Base-by-base conservation (phyloP, 2,797 vertebrate species). In the Galaxias olidus region DNA sequence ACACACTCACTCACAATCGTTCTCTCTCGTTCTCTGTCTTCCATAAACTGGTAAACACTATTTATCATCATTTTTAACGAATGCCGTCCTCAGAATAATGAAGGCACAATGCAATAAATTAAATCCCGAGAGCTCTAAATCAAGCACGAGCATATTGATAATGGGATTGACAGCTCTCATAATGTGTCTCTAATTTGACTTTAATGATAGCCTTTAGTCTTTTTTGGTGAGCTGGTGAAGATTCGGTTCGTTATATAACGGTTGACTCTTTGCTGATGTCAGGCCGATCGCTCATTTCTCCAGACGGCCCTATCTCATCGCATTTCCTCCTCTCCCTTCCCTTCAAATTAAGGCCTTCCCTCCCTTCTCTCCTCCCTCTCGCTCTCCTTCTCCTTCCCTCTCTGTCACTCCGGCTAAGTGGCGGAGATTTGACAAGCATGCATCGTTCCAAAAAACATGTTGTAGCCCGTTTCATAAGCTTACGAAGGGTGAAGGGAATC, bases 391-490 rank as follows among this genome's bases (percentile, higher is more conserved):
- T 71, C 71, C 57, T 43, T 46, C 59, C n/a, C 18, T 30, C 64
- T 88, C 91, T 93, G 93, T 93, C 93, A 93, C 89, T 95, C 93
- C 93, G 92, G 91, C 89, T 84, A 87, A 93, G 89, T 65, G 86
- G 89, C 90, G 92, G 91, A 91, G 6, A 6, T 30, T 91, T 84
- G 85, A 88, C 63, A 65, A 87, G 84, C 92, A 92, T 91, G 91
- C 93, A 95, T 92, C 91, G 90, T 92, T 93, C 30, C 2, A 30
- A 88, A 92, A 92, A 94, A 90, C 90, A 88, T 90, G 93, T 95
- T 92, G 93, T 30, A 30, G 30, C 30, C 30, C 30, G 30, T 30
- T 30, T 30, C 6, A 6, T 30, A 30, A 30, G 6, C 30, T 30
- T 30, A 30, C 2, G 30, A 30, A 30, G 30, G 30, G 30, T 30